Evolutionary conservation across 2,888 invertebrate genomes (phyloP).

Genomic region (Plagiodera versicolora): DNA sequence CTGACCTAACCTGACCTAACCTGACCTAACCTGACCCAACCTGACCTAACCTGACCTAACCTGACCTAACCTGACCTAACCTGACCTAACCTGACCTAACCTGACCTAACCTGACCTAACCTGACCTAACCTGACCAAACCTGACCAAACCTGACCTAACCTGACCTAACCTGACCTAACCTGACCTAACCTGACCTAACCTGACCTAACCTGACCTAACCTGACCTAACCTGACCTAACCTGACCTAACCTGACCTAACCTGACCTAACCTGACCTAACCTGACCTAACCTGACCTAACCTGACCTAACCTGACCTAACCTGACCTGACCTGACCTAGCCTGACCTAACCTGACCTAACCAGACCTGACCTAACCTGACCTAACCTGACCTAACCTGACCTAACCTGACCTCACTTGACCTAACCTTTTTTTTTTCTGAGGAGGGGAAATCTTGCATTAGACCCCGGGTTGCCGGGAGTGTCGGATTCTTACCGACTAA

Average conservation of each 20-base stretch:
- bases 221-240: not conserved
- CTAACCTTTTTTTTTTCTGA: slow-evolving; percentile 2
- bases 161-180: not conserved
- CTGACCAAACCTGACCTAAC: slow-evolving; percentile 1
- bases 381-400: too few species aligned
- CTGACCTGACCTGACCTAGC: too few species aligned
- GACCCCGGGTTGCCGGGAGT: too few species aligned
- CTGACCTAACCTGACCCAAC: not conserved
- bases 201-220: not conserved
- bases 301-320: too few species aligned
- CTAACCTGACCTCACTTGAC: too few species aligned
- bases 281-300: too few species aligned
- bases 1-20: slow-evolving; percentile 13
- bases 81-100: not conserved
- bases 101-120: not conserved
- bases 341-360: too few species aligned
- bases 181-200: not conserved
- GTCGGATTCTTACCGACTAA: too few species aligned
- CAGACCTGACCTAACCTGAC: too few species aligned
- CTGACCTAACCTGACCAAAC: not conserved
- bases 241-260: not conserved
- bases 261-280: not conserved
- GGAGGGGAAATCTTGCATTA: too few species aligned
- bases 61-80: not conserved
- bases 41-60: not conserved